Percentiles rank a stretch among this genome's conserved stretches.
Evolutionary conservation across 2,888 invertebrate species (phyloP).

Genomic region (Eristalis arbustorum): DNA sequence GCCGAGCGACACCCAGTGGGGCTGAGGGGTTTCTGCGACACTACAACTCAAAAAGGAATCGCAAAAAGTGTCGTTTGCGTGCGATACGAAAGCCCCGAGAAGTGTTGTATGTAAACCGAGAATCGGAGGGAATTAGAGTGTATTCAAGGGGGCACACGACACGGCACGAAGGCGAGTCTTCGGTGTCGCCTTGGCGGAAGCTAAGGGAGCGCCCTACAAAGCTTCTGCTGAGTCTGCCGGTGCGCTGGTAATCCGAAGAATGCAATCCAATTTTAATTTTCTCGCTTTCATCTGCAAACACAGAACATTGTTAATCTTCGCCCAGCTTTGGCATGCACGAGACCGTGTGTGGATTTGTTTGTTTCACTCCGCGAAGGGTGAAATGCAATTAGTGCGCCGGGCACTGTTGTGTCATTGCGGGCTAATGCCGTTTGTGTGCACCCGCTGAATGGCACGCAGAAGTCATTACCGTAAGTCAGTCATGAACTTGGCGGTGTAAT

Average conservation of each 20-base stretch:
- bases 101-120: slow-evolving; percentile 21
- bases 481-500: slow-evolving; percentile 51
- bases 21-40: slow-evolving; percentile 40
- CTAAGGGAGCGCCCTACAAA: not conserved
- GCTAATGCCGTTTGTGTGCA: slow-evolving; percentile 16
- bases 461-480: slow-evolving; percentile 51
- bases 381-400: slow-evolving; percentile 63
- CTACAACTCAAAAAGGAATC: slow-evolving; percentile 18
- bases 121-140: not conserved
- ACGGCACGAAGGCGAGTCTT: not conserved
- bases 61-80: slow-evolving; percentile 33
- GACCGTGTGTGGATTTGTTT: not conserved
- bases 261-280: slow-evolving; percentile 3
- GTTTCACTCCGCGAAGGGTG: slow-evolving; percentile 5
- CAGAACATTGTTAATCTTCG: not conserved
- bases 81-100: not conserved
- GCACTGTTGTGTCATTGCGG: slow-evolving; percentile 12
- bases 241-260: not conserved
- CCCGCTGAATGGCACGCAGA: not conserved
- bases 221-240: not conserved
- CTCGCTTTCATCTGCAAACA: not conserved
- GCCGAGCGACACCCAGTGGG: not conserved
- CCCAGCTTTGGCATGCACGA: slow-evolving; percentile 2
- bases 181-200: not conserved
- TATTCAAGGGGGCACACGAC: not conserved